Conservation (phyloP, 2,797 vertebrate species). For the Thunnus albacares region DNA sequence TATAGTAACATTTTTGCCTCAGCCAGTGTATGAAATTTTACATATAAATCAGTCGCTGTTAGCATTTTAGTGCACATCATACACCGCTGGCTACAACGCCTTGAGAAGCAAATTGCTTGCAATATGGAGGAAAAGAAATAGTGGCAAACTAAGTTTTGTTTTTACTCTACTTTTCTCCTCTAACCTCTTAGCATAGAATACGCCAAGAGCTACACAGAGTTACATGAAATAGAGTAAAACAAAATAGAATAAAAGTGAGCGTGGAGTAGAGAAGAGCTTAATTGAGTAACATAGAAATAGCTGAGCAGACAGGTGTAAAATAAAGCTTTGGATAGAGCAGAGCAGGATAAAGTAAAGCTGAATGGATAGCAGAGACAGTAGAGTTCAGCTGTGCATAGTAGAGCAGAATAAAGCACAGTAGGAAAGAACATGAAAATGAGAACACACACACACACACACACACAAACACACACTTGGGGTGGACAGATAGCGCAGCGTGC, state of each 20-base stretch:
- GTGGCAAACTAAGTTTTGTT: too few relatives aligned
- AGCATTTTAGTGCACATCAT: too few relatives aligned
- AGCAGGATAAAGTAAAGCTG: not conserved
- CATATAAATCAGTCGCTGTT: too few relatives aligned
- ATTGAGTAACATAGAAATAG: not conserved
- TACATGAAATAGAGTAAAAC: too few relatives aligned
- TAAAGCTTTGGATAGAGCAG: not conserved
- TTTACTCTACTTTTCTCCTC: too few relatives aligned
- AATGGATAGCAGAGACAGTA: not conserved
- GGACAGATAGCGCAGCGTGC: slow-evolving; percentile 49
- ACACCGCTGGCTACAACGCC: too few relatives aligned
- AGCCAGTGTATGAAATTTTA: too few relatives aligned
- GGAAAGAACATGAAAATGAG: slow-evolving; percentile 1
- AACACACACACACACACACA: slow-evolving; percentile 4
- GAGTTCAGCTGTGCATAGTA: not conserved
- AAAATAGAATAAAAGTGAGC: not conserved
- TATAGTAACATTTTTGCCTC: too few relatives aligned
- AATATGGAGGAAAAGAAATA: too few relatives aligned
- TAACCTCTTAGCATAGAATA: too few relatives aligned
- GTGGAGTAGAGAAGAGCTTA: not conserved
- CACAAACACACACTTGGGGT: slow-evolving; percentile 27
- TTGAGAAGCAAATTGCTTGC: too few relatives aligned
- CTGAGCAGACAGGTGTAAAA: not conserved
- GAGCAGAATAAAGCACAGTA: not conserved
- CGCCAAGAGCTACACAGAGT: not conserved